These are phyloP conservation scores for Bombylius discolor DNA, from an alignment of 2,888 invertebrate species.

Conservation along the genomic window DNA sequence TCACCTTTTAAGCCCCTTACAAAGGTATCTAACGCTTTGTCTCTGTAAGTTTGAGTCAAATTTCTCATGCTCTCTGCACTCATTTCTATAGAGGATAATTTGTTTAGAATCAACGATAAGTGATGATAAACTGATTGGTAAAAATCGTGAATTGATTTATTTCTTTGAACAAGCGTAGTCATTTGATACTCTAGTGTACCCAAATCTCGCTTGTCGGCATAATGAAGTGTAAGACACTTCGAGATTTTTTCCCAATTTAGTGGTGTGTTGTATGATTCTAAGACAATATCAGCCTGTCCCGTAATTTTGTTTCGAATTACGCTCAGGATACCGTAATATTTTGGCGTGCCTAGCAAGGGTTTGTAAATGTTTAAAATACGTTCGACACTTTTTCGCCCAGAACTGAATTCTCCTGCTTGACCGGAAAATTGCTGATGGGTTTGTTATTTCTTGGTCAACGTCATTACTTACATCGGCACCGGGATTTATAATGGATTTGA, in stretches of 20 bases:
- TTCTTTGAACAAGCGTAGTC: no score
- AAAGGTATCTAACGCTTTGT: slow-evolving; percentile 17
- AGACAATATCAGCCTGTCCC: slow-evolving; percentile 1
- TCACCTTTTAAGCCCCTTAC: slow-evolving; percentile 15
- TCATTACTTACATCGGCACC: background rate
- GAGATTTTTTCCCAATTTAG: no score
- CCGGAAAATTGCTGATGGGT: slow-evolving; percentile 8
- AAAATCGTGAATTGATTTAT: no score
- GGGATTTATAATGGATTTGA: slow-evolving; percentile 1
- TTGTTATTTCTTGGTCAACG: background rate
- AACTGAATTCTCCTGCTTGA: slow-evolving; percentile 4
- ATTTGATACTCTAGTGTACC: no score
- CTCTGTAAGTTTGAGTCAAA: slow-evolving; percentile 12
- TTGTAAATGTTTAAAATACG: slow-evolving; percentile 8
- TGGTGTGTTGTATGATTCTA: slow-evolving; percentile 8
- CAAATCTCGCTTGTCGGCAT: no score
- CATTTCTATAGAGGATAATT: no score
- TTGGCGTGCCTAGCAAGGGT: background rate
- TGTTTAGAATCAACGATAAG: no score
- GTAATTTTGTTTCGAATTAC: background rate
- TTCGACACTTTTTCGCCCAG: slow-evolving; percentile 11
- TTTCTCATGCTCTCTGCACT: no score
- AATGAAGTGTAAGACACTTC: no score
- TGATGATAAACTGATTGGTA: no score
- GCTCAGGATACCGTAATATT: no score